These are phyloP conservation scores for Melanchra persicariae DNA, from an alignment of 2,888 invertebrate genomes.

Conservation along the genomic window DNA sequence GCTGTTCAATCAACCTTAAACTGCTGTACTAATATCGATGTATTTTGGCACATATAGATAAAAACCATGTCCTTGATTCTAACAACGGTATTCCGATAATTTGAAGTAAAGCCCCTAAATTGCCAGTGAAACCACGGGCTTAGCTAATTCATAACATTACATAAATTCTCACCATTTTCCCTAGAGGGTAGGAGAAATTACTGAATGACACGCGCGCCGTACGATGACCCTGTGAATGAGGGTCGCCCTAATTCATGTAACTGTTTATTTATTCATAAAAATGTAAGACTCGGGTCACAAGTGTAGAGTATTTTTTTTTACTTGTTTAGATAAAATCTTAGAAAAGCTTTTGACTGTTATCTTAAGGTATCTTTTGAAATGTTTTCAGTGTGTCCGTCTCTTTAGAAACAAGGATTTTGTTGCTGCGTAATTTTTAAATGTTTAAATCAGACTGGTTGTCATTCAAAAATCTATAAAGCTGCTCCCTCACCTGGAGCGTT, in stretches of 20 bases:
- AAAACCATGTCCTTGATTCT: background rate
- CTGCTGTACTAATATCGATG: too few species aligned
- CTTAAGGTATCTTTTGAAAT: background rate
- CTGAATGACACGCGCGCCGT: conserved; percentile 40
- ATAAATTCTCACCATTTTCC: conserved; percentile 42
- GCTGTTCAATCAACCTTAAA: too few species aligned
- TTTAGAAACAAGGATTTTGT: too few species aligned
- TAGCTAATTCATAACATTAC: background rate
- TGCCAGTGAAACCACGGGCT: background rate
- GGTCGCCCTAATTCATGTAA: conserved; percentile 34
- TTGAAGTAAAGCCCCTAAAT: background rate
- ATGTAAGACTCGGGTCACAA: conserved; percentile 2
- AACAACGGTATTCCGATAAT: background rate
- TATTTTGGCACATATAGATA: too few species aligned
- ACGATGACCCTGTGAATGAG: conserved; percentile 28
- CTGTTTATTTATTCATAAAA: conserved; percentile 49
- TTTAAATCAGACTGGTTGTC: too few species aligned
- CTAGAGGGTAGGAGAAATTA: conserved; percentile 29
- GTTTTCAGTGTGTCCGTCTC: background rate
- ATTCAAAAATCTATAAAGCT: too few species aligned
- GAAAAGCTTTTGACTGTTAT: background rate
- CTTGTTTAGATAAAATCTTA: background rate
- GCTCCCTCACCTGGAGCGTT: too few species aligned
- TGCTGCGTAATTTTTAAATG: too few species aligned
- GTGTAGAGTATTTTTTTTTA: conserved; percentile 10